Evolutionary conservation across 2,888 invertebrate species (phyloP).

Genomic region (Mantis religiosa): DNA sequence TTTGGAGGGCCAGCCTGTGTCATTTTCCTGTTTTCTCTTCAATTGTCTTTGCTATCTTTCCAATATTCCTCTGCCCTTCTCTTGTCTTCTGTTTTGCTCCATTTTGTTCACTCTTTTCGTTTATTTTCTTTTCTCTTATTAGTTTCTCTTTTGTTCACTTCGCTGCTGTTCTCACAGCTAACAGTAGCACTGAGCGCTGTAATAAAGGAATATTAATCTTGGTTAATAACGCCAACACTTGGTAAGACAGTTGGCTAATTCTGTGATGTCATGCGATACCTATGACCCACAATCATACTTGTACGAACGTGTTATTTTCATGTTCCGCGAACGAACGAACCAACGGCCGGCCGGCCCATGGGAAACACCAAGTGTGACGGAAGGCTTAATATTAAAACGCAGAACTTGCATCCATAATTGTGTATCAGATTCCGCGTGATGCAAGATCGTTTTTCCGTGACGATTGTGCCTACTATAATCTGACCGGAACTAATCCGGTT

Average conservation of each 20-base stretch:
- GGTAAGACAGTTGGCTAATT: not conserved
- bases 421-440: not conserved
- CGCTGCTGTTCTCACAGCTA: not conserved
- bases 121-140: not conserved
- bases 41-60: no score
- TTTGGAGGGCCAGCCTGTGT: no score
- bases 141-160: not conserved
- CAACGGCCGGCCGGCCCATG: no score
- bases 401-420: not conserved
- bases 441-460: not conserved
- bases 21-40: no score
- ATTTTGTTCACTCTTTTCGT: no score
- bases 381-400: not conserved
- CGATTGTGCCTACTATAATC: not conserved
- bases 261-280: not conserved
- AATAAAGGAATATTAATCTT: not conserved
- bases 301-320: not conserved
- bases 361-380: not conserved
- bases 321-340: no score
- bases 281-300: not conserved
- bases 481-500: not conserved
- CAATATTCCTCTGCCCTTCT: no score
- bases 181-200: no score
- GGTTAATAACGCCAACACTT: not conserved
- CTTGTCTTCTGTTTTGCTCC: no score